Evolutionary conservation across 2,113 vertebrate species (phyloP).

Genomic region (Pomatorhinus ruficollis): DNA sequence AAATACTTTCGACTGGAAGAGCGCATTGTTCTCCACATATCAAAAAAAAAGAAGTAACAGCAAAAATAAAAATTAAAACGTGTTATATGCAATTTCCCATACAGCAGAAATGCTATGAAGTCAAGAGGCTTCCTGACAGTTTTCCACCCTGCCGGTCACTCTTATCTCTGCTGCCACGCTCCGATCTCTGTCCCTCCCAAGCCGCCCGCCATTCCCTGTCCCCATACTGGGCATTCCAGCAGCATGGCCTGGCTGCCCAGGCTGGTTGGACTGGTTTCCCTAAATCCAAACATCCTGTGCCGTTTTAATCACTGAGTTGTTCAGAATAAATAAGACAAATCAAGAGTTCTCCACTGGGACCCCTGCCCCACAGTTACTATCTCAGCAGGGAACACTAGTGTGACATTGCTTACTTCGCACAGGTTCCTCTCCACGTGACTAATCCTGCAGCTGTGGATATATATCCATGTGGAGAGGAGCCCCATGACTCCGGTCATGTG

Average conservation of each 20-base stretch:
- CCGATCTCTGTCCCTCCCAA: fast-evolving
- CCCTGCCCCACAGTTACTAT: neutral
- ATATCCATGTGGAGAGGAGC: neutral
- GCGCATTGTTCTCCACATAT: fast-evolving
- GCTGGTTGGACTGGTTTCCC: neutral
- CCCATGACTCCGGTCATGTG: neutral
- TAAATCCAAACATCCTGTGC: neutral
- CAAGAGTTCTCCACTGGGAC: neutral
- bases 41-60: neutral
- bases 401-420: neutral
- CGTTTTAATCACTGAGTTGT: neutral
- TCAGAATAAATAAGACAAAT: neutral
- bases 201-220: fast-evolving
- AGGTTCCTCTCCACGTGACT: neutral
- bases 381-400: neutral
- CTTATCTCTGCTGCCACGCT: neutral
- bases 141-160: neutral
- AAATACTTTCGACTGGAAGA: neutral
- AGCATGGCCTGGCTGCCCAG: neutral
- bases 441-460: neutral
- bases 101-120: neutral
- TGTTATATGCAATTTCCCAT: neutral
- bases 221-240: fast-evolving
- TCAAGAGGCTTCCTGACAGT: neutral
- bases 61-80: neutral